These are phyloP conservation scores for Capreolus pygargus DNA, from an alignment of 2,113 vertebrate species.

Conservation along the genomic window DNA sequence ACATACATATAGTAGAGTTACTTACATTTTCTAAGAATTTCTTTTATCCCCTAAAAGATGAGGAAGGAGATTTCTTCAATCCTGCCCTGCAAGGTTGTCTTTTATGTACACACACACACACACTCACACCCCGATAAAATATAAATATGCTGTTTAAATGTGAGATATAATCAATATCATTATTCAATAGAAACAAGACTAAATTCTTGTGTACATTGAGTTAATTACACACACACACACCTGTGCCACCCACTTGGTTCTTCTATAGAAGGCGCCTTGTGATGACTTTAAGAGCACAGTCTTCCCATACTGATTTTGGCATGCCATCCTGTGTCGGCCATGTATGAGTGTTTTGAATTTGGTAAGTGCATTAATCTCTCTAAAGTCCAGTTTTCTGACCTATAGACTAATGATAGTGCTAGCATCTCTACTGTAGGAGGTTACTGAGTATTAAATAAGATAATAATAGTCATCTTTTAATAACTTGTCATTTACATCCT, in stretches of 20 bases:
- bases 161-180: not conserved
- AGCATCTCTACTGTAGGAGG: not conserved
- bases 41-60: not conserved
- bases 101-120: not conserved
- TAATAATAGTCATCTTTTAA: not conserved
- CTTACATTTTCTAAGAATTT: not conserved
- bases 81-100: not conserved
- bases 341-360: not conserved
- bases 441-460: not conserved
- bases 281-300: not conserved
- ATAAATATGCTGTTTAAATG: not conserved
- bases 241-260: not conserved
- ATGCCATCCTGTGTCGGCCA: fast-evolving
- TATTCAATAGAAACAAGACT: not conserved
- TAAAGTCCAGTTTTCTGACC: not conserved
- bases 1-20: not conserved
- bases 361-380: not conserved
- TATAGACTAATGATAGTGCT: not conserved
- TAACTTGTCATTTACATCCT: not conserved
- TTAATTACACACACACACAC: not conserved
- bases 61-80: not conserved
- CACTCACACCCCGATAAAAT: not conserved
- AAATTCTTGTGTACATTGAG: not conserved
- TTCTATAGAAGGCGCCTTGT: not conserved
- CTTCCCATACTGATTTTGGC: not conserved